Percentiles rank a stretch among this genome's conserved stretches.
Evolutionary conservation across 2,797 vertebrate species (phyloP).

Genomic region (Acipenser oxyrinchus): DNA sequence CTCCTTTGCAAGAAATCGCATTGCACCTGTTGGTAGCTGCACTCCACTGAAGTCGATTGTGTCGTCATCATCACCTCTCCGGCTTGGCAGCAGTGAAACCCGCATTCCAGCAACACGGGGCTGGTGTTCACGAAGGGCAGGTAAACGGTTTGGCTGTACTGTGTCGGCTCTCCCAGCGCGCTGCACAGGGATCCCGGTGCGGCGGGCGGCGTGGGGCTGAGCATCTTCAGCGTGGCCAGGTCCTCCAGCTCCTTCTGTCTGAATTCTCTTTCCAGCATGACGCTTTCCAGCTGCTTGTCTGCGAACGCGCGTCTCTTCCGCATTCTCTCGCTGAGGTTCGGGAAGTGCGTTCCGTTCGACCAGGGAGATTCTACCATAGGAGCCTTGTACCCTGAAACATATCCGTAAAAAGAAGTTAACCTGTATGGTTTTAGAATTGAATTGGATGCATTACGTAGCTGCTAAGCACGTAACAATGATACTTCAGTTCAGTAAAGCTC

Average conservation of each 20-base stretch:
- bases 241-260: conserved; percentile 50
- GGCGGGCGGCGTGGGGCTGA: conserved; percentile 35
- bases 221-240: conserved; percentile 31
- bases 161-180: conserved; percentile 36
- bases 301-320: conserved; percentile 59
- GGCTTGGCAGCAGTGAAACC: conserved; percentile 44
- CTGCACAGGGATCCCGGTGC: conserved; percentile 37
- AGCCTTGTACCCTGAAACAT: conserved; percentile 41
- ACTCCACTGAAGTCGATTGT: conserved; percentile 32
- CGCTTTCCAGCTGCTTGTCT: conserved; percentile 62
- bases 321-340: conserved; percentile 53
- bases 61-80: conserved; percentile 22
- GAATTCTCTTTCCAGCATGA: conserved; percentile 58
- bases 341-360: conserved; percentile 38
- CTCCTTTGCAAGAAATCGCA: conserved; percentile 1
- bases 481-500: too few species aligned
- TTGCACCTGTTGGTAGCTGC: conserved; percentile 21
- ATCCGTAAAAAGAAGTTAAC: too few species aligned
- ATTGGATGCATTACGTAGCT: too few species aligned
- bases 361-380: conserved; percentile 39
- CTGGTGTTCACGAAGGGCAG: conserved; percentile 41
- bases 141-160: conserved; percentile 27
- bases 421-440: too few species aligned
- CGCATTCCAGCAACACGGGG: conserved; percentile 37
- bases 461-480: too few species aligned